Percentiles rank a stretch among this genome's conserved stretches.
Evolutionary conservation across 2,113 vertebrate species (phyloP).

Genomic region (Accipiter virgatus): DNA sequence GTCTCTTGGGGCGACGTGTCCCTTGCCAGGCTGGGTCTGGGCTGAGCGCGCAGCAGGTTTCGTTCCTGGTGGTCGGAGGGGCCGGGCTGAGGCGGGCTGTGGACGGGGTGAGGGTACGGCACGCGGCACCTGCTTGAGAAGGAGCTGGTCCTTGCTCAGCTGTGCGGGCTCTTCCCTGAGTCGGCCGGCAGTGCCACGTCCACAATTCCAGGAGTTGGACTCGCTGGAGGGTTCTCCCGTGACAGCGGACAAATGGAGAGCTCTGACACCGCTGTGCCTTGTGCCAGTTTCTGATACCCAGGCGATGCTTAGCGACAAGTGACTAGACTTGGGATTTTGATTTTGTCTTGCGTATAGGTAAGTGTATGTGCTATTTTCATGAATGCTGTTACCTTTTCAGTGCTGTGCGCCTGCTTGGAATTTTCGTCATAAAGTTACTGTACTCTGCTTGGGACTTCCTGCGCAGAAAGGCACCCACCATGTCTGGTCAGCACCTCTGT

Average conservation of each 20-base stretch:
- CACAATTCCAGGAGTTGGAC: background rate
- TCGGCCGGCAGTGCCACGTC: rapidly evolving
- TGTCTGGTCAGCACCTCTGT: too few species aligned
- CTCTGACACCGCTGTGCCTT: background rate
- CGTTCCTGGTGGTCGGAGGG: background rate
- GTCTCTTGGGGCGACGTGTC: background rate
- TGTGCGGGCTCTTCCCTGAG: background rate
- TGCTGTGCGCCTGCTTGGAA: background rate
- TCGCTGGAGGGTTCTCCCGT: background rate
- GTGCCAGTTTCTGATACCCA: background rate
- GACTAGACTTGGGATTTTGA: background rate
- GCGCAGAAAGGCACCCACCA: rapidly evolving
- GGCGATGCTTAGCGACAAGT: background rate
- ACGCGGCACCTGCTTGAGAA: background rate
- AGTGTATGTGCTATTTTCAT: background rate
- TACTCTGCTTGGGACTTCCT: too few species aligned
- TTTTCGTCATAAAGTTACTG: background rate
- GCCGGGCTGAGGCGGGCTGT: background rate
- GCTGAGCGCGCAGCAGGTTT: background rate
- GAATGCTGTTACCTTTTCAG: background rate
- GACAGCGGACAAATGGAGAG: background rate
- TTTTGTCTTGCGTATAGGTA: background rate
- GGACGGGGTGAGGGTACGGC: background rate
- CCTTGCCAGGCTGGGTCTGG: background rate
- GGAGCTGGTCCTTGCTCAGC: background rate